Evolutionary conservation across 2,113 vertebrate genomes (phyloP).

Genomic region (Plectropomus leopardus): DNA sequence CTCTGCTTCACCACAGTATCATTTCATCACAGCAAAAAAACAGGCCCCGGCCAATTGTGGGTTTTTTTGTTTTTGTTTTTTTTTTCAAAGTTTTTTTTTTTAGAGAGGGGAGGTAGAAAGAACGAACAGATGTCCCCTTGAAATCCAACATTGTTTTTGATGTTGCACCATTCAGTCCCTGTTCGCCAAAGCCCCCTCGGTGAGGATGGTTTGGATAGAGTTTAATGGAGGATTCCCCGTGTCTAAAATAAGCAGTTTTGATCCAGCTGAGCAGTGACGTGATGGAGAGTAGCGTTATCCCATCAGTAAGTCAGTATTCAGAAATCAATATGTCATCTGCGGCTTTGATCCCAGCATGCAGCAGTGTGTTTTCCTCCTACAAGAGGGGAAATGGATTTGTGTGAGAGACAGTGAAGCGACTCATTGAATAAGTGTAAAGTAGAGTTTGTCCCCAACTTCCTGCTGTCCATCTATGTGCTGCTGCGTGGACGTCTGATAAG

Average conservation of each 20-base stretch:
- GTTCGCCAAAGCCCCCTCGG: conserved; percentile 31
- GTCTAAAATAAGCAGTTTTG: conserved; percentile 43
- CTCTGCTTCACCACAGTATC: conserved; percentile 24
- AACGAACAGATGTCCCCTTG: conserved; percentile 57
- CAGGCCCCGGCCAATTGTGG: not conserved
- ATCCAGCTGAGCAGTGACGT: not conserved
- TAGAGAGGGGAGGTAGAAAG: conserved; percentile 14
- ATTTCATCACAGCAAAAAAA: conserved; percentile 32
- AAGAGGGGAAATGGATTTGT: conserved; percentile 33
- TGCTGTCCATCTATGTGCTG: conserved; percentile 13
- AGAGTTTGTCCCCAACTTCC: conserved; percentile 23
- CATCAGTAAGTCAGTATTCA: conserved; percentile 19
- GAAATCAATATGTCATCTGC: conserved; percentile 49
- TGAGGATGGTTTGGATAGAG: conserved; percentile 8
- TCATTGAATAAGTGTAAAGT: conserved; percentile 40
- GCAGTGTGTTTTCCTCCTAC: not conserved
- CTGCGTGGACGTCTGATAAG: conserved; percentile 15
- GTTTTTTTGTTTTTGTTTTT: not conserved
- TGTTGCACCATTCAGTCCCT: conserved; percentile 20
- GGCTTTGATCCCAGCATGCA: conserved; percentile 17
- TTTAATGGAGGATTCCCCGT: conserved; percentile 42
- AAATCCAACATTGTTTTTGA: conserved; percentile 37
- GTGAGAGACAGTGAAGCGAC: conserved; percentile 3
- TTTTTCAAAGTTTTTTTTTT: not conserved
- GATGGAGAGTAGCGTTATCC: conserved; percentile 3